Evolutionary conservation across 2,888 invertebrate species (phyloP), one percentile per base, ranked within the genome.

Genomic region (Hirtodrosophila duncani): DNA sequence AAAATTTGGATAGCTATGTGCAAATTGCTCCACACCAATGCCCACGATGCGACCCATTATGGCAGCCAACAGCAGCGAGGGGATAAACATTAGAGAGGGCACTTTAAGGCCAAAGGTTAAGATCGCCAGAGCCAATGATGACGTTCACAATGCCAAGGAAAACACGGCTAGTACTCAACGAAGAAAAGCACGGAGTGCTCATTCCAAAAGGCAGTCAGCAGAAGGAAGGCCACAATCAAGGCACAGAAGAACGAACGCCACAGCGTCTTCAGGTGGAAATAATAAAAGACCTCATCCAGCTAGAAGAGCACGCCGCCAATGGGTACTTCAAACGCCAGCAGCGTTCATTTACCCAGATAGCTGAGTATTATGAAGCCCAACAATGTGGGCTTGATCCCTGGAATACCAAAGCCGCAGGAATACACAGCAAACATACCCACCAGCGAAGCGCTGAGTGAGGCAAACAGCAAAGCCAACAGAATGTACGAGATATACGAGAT

Each of bases 181-280:
- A 95, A 98, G 88, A 99, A 99, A 48, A 99, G 89, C 20, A 99
- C 99, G 1, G 98, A 96, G 86, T 99, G 98, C 85, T 99, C 98
- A 84, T 98, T 99, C 38, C 99, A 99, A 87, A 99, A 99, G 1
- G 99, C 99, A 88, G 99, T 99, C 83, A 99, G 96, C 46, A 99
- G 88, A 37, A 99, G 94, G 86, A 99, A 98, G 3, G 98, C 99
- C 1, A 99, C 99, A 56, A 99, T 96, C 79, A 99, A 88, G 0
- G 99, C 99, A 86, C 99, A 99, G 89, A 99, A 99, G 88, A 99
- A 99, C 1, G 98, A 99, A 16, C 99, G 91, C 99, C 99, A 99
- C 39, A 99, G 88, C 0, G 99, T 99, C 88, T 99, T 99, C 87
- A 99, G 87, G 0, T 99, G 99, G 84, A 99, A 99, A 87, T 99